phyloP scores from a whole-genome alignment of 2,888 invertebrate genomes.

The Fragum sueziense region DNA sequence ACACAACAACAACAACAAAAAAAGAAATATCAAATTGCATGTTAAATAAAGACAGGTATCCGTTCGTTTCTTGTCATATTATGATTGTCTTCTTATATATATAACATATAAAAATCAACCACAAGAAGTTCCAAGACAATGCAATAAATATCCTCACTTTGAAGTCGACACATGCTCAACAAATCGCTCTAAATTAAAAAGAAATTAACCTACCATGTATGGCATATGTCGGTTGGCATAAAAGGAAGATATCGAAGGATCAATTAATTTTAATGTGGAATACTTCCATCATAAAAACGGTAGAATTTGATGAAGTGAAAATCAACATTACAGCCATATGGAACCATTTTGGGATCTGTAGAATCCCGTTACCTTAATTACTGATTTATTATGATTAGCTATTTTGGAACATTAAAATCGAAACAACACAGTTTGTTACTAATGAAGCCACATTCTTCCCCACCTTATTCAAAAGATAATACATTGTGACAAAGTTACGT shows the following conservation, averaged over 20 bases:
- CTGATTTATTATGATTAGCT: background rate
- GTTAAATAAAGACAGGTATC: no score
- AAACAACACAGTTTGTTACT: no score
- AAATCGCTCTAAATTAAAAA: background rate
- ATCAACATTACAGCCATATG: background rate
- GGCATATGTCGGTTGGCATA: background rate
- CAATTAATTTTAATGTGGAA: background rate
- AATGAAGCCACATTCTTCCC: no score
- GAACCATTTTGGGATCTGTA: background rate
- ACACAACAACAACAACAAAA: no score
- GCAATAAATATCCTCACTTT: background rate
- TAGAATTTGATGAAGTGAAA: background rate
- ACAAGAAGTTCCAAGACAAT: background rate
- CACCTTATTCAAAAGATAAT: no score
- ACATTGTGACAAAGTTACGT: no score
- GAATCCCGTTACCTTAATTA: conserved; percentile 9
- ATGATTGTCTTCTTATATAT: no score
- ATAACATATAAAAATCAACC: no score
- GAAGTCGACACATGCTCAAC: background rate
- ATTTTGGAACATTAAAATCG: background rate
- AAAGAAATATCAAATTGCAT: no score
- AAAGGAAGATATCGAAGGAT: background rate
- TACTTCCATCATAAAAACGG: background rate
- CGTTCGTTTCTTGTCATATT: no score
- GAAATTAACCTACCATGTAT: background rate